Conservation (phyloP, 2,113 vertebrate genomes). For the Sula dactylatra region DNA sequence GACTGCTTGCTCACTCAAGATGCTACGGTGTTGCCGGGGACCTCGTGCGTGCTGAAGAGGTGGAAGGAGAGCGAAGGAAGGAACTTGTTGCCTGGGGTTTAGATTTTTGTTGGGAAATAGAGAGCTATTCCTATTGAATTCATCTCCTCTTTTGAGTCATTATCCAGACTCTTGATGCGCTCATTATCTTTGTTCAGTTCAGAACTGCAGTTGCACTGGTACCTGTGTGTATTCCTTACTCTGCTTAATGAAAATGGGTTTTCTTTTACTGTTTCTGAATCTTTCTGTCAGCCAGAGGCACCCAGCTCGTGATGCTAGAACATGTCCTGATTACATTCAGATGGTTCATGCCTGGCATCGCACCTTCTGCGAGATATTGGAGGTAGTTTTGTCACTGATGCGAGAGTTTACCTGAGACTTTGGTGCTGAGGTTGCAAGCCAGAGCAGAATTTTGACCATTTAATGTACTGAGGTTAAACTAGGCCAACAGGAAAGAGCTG, state of each 20-base stretch:
- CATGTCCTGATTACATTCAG: not conserved
- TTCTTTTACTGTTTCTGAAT: not conserved
- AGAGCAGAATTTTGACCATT: not conserved
- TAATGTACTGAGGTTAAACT: not conserved
- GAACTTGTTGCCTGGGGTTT: not conserved
- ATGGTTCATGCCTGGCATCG: not conserved
- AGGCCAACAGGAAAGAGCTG: not conserved
- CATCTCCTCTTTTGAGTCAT: not conserved
- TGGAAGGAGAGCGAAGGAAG: not conserved
- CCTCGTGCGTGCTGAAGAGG: not conserved
- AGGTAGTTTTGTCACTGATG: not conserved
- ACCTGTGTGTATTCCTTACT: not conserved
- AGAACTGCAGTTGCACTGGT: not conserved
- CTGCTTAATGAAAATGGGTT: not conserved
- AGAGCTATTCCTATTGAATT: not conserved
- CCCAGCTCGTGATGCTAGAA: not conserved
- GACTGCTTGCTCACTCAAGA: not conserved
- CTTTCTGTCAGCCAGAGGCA: not conserved
- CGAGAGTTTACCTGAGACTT: not conserved
- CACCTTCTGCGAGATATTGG: not conserved
- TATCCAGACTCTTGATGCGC: not conserved
- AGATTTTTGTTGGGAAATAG: not conserved
- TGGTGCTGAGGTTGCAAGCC: fast-evolving
- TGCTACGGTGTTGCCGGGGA: not conserved
- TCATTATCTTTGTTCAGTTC: not conserved